Evolutionary conservation across 1,140 invertebrate species (phyloP).

Genomic region (Bombus terrestris): DNA sequence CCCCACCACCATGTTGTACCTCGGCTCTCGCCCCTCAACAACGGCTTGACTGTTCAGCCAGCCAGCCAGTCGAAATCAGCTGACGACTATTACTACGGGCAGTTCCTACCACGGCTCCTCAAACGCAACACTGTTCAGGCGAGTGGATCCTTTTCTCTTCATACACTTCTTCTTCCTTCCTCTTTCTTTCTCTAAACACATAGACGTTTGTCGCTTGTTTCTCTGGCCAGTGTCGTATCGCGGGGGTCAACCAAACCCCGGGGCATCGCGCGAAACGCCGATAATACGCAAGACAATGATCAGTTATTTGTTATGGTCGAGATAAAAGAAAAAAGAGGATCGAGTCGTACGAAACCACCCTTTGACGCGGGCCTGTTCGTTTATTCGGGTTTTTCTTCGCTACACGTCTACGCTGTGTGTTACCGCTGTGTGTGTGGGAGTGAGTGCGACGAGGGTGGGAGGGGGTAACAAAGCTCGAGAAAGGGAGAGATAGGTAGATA

Average conservation of each 20-base stretch:
- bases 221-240: background rate
- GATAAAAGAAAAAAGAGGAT: background rate
- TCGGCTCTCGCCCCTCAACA: conserved; percentile 31
- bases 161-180: conserved; percentile 9
- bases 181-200: conserved; percentile 13
- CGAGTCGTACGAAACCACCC: background rate
- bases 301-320: background rate
- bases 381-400: background rate
- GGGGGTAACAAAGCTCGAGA: background rate
- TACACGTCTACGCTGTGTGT: background rate
- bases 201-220: background rate
- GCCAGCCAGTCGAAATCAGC: conserved; percentile 71
- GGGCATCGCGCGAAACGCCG: background rate
- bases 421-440: background rate
- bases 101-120: conserved; percentile 75
- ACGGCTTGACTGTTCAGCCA: conserved; percentile 47
- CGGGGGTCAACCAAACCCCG: conserved; percentile 24
- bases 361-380: background rate
- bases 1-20: conserved; percentile 11
- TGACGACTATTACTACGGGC: conserved; percentile 69
- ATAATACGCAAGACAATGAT: background rate
- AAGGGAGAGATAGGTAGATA: background rate
- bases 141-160: conserved; percentile 60
- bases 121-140: conserved; percentile 71
- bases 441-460: background rate